Evolutionary conservation across 37 sponge, comb jelly and placozoan genomes (phyloP).

Genomic region (Agelas oroides): DNA sequence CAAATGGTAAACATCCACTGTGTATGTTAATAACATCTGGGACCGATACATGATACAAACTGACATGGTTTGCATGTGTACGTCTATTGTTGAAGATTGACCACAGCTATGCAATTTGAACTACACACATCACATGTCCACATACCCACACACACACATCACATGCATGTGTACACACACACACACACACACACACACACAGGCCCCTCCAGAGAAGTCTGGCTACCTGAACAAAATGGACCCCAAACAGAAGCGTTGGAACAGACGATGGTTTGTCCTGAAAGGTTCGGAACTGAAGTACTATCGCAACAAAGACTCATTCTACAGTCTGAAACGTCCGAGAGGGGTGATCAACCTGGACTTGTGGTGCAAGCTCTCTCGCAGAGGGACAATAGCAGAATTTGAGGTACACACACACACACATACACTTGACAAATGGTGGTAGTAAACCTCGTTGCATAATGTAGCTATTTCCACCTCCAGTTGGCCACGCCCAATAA

Average conservation of each 20-base stretch:
- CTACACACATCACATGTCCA: background rate
- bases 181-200: background rate
- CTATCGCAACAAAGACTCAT: slow-evolving; percentile 34
- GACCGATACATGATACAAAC: too few relatives aligned
- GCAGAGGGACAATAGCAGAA: background rate
- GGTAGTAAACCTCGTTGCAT: too few relatives aligned
- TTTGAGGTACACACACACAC: background rate
- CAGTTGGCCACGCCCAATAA: slow-evolving; percentile 36
- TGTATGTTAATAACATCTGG: too few relatives aligned
- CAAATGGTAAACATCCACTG: too few relatives aligned
- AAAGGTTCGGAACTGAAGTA: slow-evolving; percentile 54
- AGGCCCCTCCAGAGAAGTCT: slow-evolving; percentile 24
- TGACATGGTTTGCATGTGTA: too few relatives aligned
- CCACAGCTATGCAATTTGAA: too few relatives aligned
- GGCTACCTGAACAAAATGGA: slow-evolving; percentile 55
- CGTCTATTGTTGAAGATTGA: too few relatives aligned
- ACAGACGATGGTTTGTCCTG: slow-evolving; percentile 63
- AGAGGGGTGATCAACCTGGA: slow-evolving; percentile 43
- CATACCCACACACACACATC: background rate
- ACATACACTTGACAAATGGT: too few relatives aligned
- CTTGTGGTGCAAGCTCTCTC: slow-evolving; percentile 57
- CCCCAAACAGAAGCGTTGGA: slow-evolving; percentile 20
- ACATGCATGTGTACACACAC: too few relatives aligned
- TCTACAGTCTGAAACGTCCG: background rate
- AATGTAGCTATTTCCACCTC: too few relatives aligned